Percentiles rank a stretch among this genome's conserved stretches.
Evolutionary conservation across 2,113 vertebrate genomes (phyloP).

Genomic region (Alligator mississippiensis): DNA sequence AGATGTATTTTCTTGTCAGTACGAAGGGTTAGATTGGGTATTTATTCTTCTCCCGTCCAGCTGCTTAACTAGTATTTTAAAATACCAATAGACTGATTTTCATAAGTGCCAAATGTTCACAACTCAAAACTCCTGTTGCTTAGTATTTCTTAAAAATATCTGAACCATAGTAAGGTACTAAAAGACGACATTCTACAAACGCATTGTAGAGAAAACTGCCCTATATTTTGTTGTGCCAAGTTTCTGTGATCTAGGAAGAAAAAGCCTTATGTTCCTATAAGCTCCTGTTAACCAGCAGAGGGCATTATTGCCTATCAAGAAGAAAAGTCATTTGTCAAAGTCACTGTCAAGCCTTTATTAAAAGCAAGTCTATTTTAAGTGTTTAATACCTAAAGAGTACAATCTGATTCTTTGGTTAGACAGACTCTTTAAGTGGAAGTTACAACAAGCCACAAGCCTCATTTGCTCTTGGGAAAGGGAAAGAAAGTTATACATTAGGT

Average conservation of each 20-base stretch:
- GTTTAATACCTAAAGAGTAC: rapidly evolving
- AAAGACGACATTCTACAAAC: not conserved
- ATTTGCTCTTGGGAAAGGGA: not conserved
- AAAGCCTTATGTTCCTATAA: not conserved
- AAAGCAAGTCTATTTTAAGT: rapidly evolving
- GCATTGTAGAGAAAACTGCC: not conserved
- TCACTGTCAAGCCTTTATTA: not conserved
- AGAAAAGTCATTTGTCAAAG: not conserved
- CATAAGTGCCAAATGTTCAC: not conserved
- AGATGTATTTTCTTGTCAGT: too few relatives aligned
- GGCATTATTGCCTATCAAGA: constrained; percentile 57
- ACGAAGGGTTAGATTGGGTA: not conserved
- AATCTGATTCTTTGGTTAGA: not conserved
- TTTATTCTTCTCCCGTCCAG: not conserved
- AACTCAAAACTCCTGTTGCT: not conserved
- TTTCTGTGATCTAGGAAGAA: not conserved
- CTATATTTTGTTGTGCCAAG: rapidly evolving
- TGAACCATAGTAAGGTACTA: rapidly evolving
- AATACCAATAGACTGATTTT: not conserved
- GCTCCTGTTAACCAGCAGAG: constrained; percentile 37
- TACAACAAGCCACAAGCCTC: rapidly evolving
- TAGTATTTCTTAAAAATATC: not conserved
- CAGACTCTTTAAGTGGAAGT: rapidly evolving
- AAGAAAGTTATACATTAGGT: rapidly evolving
- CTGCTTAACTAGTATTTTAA: not conserved